Evolutionary conservation across 1,140 invertebrate species (phyloP), one percentile per base, ranked within the genome.

Genomic region (Drosophila equinoxialis): DNA sequence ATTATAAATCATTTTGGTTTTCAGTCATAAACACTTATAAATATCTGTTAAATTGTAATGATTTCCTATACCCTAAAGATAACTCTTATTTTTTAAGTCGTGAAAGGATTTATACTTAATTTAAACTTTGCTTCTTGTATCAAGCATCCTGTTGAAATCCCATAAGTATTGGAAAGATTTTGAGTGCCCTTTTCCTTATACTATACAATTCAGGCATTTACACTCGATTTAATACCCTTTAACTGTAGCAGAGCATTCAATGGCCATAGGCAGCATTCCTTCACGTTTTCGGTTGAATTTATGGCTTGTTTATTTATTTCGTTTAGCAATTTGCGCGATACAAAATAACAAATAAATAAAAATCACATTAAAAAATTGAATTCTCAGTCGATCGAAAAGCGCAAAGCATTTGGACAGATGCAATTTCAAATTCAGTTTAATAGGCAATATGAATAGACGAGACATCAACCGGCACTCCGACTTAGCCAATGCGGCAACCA

Each of bases 311-410:
- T 51, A 51, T 51, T 51, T 51, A 51, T 51, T 51, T 51, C 45
- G 45, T 51, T 51, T 14, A 51, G 17, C 45, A 51, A 51, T 51
- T 51, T 51, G 45, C 7, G 17, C 45, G 45, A 51, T 61, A 17
- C 51, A 78, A 14, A 35, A 41, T 45, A 76, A 68, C 62, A 76
- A 76, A 60, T 41, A 41, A 75, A 76, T 76, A 64, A 45, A 76
- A 75, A 76, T 64, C 57, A 51, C 54, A 76, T 65, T 70, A 48
- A 76, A 30, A 65, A 55, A 11, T 35, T 37, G 58, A 39, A 59
- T 59, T 37, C 55, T 51, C 45, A 23, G 45, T 51, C 13, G 45
- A 51, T 23, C 8, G 45, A 11, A 11, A 23, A 41, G 23, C n/a
- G 26, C 54, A 58, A 11, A 33, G n/a, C 42, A 60, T 45, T 74